These are phyloP conservation scores for Leptinotarsa tumamoca DNA, from an alignment of 2,888 invertebrate species.

Conservation along the genomic window DNA sequence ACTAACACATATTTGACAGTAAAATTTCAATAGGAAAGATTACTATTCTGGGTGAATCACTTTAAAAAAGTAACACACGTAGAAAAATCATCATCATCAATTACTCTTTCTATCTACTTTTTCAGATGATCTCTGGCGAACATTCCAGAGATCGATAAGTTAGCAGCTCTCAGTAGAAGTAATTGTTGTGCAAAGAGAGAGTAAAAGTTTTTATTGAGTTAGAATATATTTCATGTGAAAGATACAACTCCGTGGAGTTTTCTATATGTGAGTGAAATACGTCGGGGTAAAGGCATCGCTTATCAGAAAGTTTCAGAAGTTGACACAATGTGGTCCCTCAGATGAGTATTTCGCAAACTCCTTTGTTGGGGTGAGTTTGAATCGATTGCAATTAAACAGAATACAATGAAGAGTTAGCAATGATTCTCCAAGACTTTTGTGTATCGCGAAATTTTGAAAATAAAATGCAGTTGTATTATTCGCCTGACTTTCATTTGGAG, in stretches of 20 bases:
- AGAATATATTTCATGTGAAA: slow-evolving; percentile 46
- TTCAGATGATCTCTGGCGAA: background rate
- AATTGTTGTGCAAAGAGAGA: slow-evolving; percentile 36
- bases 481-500: background rate
- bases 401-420: slow-evolving; percentile 44
- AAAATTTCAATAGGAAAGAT: too few relatives aligned
- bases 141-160: slow-evolving; percentile 19
- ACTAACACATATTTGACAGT: too few relatives aligned
- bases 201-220: slow-evolving; percentile 44
- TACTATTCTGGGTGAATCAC: too few relatives aligned
- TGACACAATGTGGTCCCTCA: slow-evolving; percentile 52
- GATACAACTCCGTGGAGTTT: slow-evolving; percentile 42
- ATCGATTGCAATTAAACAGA: slow-evolving; percentile 54
- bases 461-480: background rate
- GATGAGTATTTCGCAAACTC: slow-evolving; percentile 50
- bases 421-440: slow-evolving; percentile 29
- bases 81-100: too few relatives aligned
- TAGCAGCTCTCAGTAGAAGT: slow-evolving; percentile 30
- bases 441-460: background rate
- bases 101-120: too few relatives aligned
- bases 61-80: too few relatives aligned
- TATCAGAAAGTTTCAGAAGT: slow-evolving; percentile 59
- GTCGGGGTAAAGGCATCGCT: slow-evolving; percentile 49
- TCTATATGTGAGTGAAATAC: slow-evolving; percentile 40
- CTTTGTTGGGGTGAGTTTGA: slow-evolving; percentile 48